Conservation (phyloP, 2,888 invertebrate species). For the Spisula solida region DNA sequence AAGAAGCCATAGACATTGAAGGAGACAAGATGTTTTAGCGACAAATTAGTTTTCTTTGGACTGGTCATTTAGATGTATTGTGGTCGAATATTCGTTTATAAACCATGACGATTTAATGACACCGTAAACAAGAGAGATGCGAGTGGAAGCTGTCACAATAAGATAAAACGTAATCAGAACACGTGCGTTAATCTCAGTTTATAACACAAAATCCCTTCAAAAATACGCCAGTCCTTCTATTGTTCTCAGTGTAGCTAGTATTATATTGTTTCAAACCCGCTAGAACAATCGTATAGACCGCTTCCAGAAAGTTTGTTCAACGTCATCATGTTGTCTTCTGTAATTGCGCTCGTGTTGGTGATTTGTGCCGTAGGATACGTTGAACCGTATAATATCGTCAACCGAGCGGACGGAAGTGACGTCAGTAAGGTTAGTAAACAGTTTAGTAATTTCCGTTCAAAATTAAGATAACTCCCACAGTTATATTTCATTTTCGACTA, state of each 20-base stretch:
- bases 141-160: not conserved
- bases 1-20: not conserved
- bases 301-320: not conserved
- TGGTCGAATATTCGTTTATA: slow-evolving; percentile 14
- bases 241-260: not conserved
- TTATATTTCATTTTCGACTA: no score
- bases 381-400: not conserved
- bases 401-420: not conserved
- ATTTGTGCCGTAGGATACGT: not conserved
- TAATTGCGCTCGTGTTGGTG: not conserved
- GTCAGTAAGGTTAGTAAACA: not conserved
- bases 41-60: slow-evolving; percentile 20
- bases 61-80: slow-evolving; percentile 39
- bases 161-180: not conserved
- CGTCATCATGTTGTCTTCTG: not conserved
- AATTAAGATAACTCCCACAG: no score
- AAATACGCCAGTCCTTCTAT: not conserved
- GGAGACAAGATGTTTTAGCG: slow-evolving; percentile 11
- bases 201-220: not conserved
- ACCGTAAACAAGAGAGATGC: not conserved
- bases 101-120: slow-evolving; percentile 36
- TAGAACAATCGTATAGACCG: no score
- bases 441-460: not conserved
- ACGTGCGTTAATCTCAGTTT: not conserved
- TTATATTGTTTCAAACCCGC: not conserved